Evolutionary conservation across 2,797 vertebrate genomes (phyloP), one percentile per base, ranked within the genome.

Genomic region (Neoniphon sammara): DNA sequence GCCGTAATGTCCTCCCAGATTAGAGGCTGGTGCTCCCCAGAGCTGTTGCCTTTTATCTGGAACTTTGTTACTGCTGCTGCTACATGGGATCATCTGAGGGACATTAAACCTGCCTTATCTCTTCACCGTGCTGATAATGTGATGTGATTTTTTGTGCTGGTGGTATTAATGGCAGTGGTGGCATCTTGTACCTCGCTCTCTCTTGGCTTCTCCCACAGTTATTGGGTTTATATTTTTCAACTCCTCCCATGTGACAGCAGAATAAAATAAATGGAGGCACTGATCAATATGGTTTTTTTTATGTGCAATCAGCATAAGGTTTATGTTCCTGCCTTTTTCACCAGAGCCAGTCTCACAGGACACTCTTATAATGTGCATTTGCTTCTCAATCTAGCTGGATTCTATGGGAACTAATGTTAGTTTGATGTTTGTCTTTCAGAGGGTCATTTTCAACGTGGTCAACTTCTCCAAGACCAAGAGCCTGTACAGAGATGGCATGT

Each of bases 391-490:
- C 31, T 17, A n/a, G 27, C 20, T 60, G 34, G 8, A 50, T 34
- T 14, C 18, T 50, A 34, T 15, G 21, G 30, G 25, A 27, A 30
- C 18, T 18, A 20, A 39, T 69, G 21, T 23, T 7, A 0, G 79
- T 14, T 66, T 79, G 12, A 53, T 66, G 72, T 77, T 74, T 86
- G 70, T 89, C 56, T 96, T 96, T 75, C 93, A 99, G 97, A 97
- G 97, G 81, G 95, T 98, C 23, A 98, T 98, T 92, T 99, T 99
- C 93, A 98, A 98, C 66, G 93, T 98, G 1, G 97, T 99, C 81
- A 99, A 99, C 95, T 99, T 98, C 93, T 98, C 97, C 84, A 99
- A 99, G 93, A 99, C 97, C 73, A 99, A 98, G 92, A 99, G 98
- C 85, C 95, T 99, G 75, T 99, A 99, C 52, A 94, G 98, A 93